Conservation (phyloP, 2,797 vertebrate species). For the Sebastiscus albofasciatus region DNA sequence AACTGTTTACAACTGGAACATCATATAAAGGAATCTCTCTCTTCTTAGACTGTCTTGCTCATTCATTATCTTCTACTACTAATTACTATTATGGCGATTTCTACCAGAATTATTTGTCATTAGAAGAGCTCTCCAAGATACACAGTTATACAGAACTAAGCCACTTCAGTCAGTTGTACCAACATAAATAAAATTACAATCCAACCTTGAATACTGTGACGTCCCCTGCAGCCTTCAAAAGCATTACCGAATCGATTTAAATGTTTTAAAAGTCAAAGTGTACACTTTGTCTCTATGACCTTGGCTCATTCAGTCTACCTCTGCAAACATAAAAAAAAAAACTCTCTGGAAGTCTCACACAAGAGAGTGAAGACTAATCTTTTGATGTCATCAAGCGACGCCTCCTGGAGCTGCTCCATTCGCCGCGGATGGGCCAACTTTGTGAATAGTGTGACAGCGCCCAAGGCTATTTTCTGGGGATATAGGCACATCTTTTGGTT, state of each 20-base stretch:
- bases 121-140: not conserved
- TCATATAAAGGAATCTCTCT: not conserved
- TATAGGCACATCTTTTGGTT: conserved; percentile 25
- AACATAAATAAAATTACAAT: not conserved
- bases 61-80: conserved; percentile 6
- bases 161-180: not conserved
- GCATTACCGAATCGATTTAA: not conserved
- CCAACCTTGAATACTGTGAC: not conserved
- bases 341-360: conserved; percentile 17
- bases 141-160: not conserved
- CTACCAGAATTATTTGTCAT: not conserved
- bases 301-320: not conserved
- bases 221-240: not conserved
- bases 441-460: conserved; percentile 17
- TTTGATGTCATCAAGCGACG: conserved; percentile 24
- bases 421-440: not conserved
- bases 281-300: not conserved
- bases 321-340: conserved; percentile 10
- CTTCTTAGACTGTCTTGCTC: not conserved
- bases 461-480: conserved; percentile 33
- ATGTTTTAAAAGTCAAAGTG: not conserved
- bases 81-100: not conserved
- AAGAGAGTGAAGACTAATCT: conserved; percentile 16
- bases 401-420: conserved; percentile 23
- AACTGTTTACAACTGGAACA: not conserved